Evolutionary conservation across 2,113 vertebrate species (phyloP), one percentile per base, ranked within the genome.

Genomic region (Lagopus leucura): DNA sequence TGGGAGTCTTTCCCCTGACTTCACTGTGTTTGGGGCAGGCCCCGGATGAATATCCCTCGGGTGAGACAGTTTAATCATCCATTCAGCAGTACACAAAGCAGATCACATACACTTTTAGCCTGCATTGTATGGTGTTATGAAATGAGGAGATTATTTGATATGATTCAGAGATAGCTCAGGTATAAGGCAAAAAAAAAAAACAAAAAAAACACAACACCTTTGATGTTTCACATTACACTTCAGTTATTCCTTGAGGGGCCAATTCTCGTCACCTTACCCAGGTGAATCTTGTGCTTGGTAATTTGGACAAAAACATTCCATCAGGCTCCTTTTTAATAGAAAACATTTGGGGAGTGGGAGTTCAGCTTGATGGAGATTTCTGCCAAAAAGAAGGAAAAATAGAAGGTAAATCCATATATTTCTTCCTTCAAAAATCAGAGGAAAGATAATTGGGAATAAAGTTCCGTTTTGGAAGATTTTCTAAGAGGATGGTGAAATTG

Each of bases 101-200:
- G 89, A 96, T 96, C 95, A 94, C 91, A 96, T 94, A 95, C 91
- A 94, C 93, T 94, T 94, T 89, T 74, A 95, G 95, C 91, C 95
- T 91, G 90, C 91, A 96, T 97, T 94, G 96, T 97, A 92, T 64
- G 72, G 80, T 93, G 93, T 95, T 95, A 96, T 95, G 96, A 96
- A 95, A 95, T 1, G 85, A 91, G 88, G 91, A 95, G 96, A 96
- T 96, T 96, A 94, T 96, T 96, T 97, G 93, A 96, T 96, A 95
- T 90, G 94, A 97, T 97, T 96, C 95, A 97, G 95, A 96, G 96
- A 95, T 97, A 97, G 94, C 90, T 92, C 85, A 94, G 27, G 89
- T 95, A 97, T 91, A 97, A 90, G 65, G 86, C 65, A 36, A 71
- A 88, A 88, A 86, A 47, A 38, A 54, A 38, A 54, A 88, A n/a